Evolutionary conservation across 2,797 vertebrate species (phyloP).

Genomic region (Gephyroberyx darwinii): DNA sequence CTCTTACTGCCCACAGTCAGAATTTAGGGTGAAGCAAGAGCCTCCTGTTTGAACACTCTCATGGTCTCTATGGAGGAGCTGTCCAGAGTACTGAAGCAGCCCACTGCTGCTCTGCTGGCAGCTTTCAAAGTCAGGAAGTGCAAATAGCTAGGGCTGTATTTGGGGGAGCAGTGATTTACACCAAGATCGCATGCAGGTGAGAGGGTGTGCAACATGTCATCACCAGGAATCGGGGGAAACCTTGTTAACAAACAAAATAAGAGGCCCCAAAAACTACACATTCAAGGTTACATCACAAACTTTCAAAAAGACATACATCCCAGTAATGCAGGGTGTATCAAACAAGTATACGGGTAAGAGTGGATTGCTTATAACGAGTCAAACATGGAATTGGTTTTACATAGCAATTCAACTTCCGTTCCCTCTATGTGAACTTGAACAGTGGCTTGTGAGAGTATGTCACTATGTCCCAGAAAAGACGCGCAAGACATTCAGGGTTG

Average conservation of each 20-base stretch:
- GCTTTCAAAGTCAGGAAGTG: slow-evolving; percentile 74
- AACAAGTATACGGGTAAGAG: slow-evolving; percentile 2
- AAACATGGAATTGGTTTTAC: slow-evolving; percentile 41
- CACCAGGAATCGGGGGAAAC: slow-evolving; percentile 34
- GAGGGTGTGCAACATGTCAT: slow-evolving; percentile 56
- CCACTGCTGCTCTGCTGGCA: slow-evolving; percentile 55
- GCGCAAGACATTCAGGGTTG: slow-evolving; percentile 48
- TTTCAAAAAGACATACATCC: slow-evolving; percentile 15
- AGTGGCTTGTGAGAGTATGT: slow-evolving; percentile 46
- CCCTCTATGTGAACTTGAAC: slow-evolving; percentile 34
- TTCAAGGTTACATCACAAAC: slow-evolving; percentile 51
- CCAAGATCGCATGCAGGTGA: slow-evolving; percentile 66
- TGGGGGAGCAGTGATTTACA: slow-evolving; percentile 72
- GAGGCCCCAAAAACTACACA: slow-evolving; percentile 18
- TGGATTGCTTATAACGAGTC: neutral
- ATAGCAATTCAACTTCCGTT: slow-evolving; percentile 45
- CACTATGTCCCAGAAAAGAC: slow-evolving; percentile 75
- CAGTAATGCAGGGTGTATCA: slow-evolving; percentile 1
- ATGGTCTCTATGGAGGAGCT: slow-evolving; percentile 71
- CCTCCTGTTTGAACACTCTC: slow-evolving; percentile 48
- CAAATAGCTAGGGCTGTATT: slow-evolving; percentile 59
- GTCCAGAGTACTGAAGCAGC: slow-evolving; percentile 76
- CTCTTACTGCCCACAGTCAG: slow-evolving; percentile 58
- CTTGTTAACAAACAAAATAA: slow-evolving; percentile 47
- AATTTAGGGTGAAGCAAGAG: slow-evolving; percentile 51